Evolutionary conservation across 2,113 vertebrate species (phyloP), one percentile per base, ranked within the genome.

Genomic region (Stictonetta naevosa): DNA sequence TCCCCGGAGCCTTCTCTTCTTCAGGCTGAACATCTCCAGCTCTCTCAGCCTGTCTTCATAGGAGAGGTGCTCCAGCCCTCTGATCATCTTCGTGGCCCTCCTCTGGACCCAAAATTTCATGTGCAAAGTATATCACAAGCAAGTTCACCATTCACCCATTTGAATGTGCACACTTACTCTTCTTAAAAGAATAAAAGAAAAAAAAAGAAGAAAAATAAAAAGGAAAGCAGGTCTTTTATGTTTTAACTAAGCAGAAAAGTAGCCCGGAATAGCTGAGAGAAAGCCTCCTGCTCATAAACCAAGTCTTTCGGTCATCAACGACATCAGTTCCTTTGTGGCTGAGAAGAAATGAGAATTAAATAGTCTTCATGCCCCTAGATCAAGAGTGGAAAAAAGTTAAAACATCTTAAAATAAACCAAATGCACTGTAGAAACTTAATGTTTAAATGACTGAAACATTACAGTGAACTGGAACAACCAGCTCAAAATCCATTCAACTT

Each of bases 331-430:
- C 86, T 86, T 77, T 94, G 76, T 44, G 78, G 50, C 72, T 87
- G 91, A 71, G 60, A 94, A 91, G 83, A 93, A 93, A 92, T 72
- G 81, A 88, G 52, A 87, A 88, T 86, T 88, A 96, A 88, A 96
- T 84, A 93, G 17, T 91, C 91, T 77, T 97, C 86, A 0, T 87
- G 84, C n/a, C 53, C 95, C 88, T 95, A 58, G 85, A 96, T 85
- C 25, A 31, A 93, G 89, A 96, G 91, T 66, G 88, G 92, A 95
- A 87, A 96, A 85, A 93, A 94, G 90, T 92, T 87, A 95, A 93
- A 90, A 88, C 75, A 95, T 86, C 74, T 93, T 80, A 72, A 95
- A 92, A 96, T 11, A 40, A 88, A 75, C 4, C 22, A 85, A 73
- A 88, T 6, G 10, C 52, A 94, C 26, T 69, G 84, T 73, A 95